Evolutionary conservation across 2,797 vertebrate genomes (phyloP), one percentile per base, ranked within the genome.

Genomic region (Rhynchonycteris naso): DNA sequence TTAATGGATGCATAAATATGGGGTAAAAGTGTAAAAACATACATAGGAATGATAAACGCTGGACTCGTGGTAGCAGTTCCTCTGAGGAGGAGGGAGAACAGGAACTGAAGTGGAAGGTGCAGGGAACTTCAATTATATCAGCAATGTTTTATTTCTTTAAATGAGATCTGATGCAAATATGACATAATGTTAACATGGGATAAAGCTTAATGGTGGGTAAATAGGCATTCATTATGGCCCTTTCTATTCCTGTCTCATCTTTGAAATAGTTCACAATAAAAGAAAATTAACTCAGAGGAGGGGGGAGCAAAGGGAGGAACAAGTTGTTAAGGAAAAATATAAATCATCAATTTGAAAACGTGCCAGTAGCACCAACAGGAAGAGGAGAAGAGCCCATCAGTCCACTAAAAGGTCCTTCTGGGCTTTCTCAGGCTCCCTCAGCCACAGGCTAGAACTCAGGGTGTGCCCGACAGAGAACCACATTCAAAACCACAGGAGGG

Each of bases 131-230:
- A 84, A 78, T 94, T 88, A 58, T 75, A 69, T 88, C 54, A 52
- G 72, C 28, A 88, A 93, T 93, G 59, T 80, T 95, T 95, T 74
- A 81, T 78, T 88, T 93, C 92, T 92, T 91, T 93, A 82, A 95
- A 88, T 75, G 91, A 97, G 87, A 91, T 54, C 93, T 84, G 94
- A 91, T 87, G 68, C 71, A 91, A 91, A 95, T 59, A 87, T 94
- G 94, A 94, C 93, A 95, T 15, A 95, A 92, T 86, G 92, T 96
- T 96, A 93, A 93, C 83, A 94, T 94, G 33, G 74, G 81, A 92
- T 82, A 84, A 80, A 88, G 52, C 54, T 74, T 96, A 94, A 91
- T 84, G 78, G 69, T 93, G 58, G 94, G 61, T 94, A 96, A 96
- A 96, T 65, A 96, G 63, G 81, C 88, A 92, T 88, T 95, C 91